Evolutionary conservation across 2,797 vertebrate species (phyloP), one percentile per base, ranked within the genome.

Genomic region (Cossypha niveicapilla): DNA sequence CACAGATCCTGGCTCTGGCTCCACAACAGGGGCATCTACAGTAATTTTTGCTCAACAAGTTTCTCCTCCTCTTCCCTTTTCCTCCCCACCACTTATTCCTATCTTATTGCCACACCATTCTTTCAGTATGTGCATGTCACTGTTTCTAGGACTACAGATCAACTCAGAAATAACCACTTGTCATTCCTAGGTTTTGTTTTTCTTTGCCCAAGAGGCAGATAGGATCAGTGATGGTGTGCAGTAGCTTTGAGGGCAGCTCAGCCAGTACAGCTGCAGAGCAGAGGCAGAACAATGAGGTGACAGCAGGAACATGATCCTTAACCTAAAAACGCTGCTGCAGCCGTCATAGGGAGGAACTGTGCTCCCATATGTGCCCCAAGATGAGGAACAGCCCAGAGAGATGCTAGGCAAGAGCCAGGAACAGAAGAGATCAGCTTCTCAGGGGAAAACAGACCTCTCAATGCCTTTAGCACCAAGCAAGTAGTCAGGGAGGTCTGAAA

Each of bases 101-200:
- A 7, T 11, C 56, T 32, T 56, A 22, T 11, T 47, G 22, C 13
- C 30, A 35, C 16, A 61, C 8, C 41, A 42, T 54, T 50, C 44
- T 71, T 85, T 77, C 3, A 0, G 22, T 28, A 51, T 0, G 13
- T 34, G 25, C 14, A 18, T 3, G 18, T 16, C 1, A 1, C 73
- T 61, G 13, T 45, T 88, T 32, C 70, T 51, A 65, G 42, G 39
- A 21, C 34, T 57, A 60, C 25, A 6, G 1, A 1, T 32, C 28
- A 57, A 30, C 34, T 62, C 60, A 48, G 84, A 84, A 88, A 51
- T 10, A 85, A 21, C 34, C 27, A 23, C 25, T 48, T 61, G 8
- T 19, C 5, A 60, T 45, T 53, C 67, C 50, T 30, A 28, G 18
- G 2, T 67, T 82, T 78, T 30, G 11, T 19, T 82, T 27, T 35